Evolutionary conservation across 2,113 vertebrate genomes (phyloP), one percentile per base, ranked within the genome.

Genomic region (Tragulus kanchil): DNA sequence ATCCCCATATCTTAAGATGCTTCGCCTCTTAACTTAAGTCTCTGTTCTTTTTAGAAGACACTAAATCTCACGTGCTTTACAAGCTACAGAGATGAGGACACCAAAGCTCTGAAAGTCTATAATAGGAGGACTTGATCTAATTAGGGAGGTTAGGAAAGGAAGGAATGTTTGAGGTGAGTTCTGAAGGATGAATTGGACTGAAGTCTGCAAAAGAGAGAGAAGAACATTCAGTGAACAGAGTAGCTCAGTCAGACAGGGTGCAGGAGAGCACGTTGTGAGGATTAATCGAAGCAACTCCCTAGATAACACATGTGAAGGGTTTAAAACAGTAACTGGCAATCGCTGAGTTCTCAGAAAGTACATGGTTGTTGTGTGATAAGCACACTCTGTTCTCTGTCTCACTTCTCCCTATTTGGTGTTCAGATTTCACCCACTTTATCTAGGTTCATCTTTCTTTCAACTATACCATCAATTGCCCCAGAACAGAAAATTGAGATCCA

Each of bases 231-330:
- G 64, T 21, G 9, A 15, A 10, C 67, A 64, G n/a, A 21, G 19
- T 1, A 25, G 11, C 54, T 45, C 21, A 0, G 5, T 36, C 15
- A 61, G 13, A 10, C 15, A 17, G 26, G 75, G 4, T 8, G 0
- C 4, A 15, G 59, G 79, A 42, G 13, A 62, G 17, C 45, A 2
- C 4, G 1, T 9, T 14, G 62, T n/a, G 42, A 96, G 58, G 21
- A 31, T 58, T 17, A 52, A 75, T 21, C 0, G 25, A 64, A 19
- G n/a, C n/a, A 52, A 23, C 19, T 11, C 61, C 15, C 45, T 23
- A 48, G 26, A 26, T 3, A 42, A 48, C 0, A 11, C 1, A 0
- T 23, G 36, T 8, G 36, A 78, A 65, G 69, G 31, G 52, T 59
- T 82, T 25, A 8, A 31, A 11, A 15, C 36, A 23, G n/a, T 36